Base-by-base conservation (phyloP, 2,888 invertebrate genomes). In the Antheraea assamensis region DNA sequence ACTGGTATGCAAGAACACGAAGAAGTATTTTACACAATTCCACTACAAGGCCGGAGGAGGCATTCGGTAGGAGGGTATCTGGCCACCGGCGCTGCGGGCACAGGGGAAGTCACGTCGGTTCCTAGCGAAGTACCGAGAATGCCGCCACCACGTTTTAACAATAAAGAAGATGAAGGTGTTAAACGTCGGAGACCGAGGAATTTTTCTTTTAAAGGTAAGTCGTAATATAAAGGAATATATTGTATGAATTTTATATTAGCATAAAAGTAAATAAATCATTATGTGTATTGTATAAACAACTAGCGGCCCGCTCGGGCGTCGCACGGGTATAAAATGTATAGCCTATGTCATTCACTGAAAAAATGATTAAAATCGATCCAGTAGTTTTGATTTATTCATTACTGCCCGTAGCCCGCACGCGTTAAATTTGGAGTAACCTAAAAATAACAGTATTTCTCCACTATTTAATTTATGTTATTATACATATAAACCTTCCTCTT, bases 1-100 rank as follows among this genome's bases (percentile, higher is more conserved):
- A 90, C 91, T 27, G 92, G 92, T 13, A 83, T 88, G 52, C 92
- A 91, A 74, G 95, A 95, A 76, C 94, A 95, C 49, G 96, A 96
- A 77, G 96, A 96, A 82, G 96, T 96, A 0, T 96, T 96, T 85
- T 94, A 97, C 79, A 95, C 95, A 30, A 92, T 93, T 71, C 91
- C 94, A 1, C 90, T 94, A 8, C 92, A 94, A 73, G 95, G 94
- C 0, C 88, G 94, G 49, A 89, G 95, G 58, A 92, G 97, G 77
- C 97, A 97, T 83, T 97, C 97, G 0, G 96, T 97, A 27, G 96
- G 97, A 10, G 96, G 96, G 0, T 96, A 96, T 82, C 87, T 96
- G 71, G 89, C 95, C 2, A 95, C 95, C 3, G 95, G 94, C 30
- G 88, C 84, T 2, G 84, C 86, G 13, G 90, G 89, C 19, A 79